A percentile compares a stretch with the other conserved stretches of the same genome.
phyloP scores from a whole-genome alignment of 2,797 vertebrate species.

The Sebastiscus albofasciatus region DNA sequence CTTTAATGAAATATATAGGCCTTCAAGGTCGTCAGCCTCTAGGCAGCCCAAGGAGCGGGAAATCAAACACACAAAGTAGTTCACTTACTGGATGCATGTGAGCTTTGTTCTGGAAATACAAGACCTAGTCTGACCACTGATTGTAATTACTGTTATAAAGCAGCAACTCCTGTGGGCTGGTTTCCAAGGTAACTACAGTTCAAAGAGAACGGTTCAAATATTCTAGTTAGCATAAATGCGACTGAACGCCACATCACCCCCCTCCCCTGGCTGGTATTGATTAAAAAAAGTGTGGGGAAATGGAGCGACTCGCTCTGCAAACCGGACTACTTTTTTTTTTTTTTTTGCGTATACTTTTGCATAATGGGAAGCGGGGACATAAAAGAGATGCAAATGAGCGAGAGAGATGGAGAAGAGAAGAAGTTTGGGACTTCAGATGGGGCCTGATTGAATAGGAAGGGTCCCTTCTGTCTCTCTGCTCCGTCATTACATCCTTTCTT shows the following conservation, averaged over 20 bases:
- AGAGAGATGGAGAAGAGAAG: conserved; percentile 54
- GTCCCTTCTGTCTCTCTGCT: conserved; percentile 66
- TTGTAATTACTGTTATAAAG: conserved; percentile 71
- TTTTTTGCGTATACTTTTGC: conserved; percentile 54
- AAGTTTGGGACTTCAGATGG: conserved; percentile 69
- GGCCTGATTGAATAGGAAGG: conserved; percentile 69
- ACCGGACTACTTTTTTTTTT: conserved; percentile 46
- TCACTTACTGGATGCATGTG: conserved; percentile 17
- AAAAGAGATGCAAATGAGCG: conserved; percentile 78
- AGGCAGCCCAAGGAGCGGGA: background rate
- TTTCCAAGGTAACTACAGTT: conserved; percentile 80
- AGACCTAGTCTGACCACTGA: conserved; percentile 56
- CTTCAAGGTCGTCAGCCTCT: conserved; percentile 11
- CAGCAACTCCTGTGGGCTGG: conserved; percentile 58
- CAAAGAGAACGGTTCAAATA: conserved; percentile 71
- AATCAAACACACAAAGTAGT: conserved; percentile 26
- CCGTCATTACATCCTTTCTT: conserved; percentile 54
- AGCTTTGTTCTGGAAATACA: conserved; percentile 53
- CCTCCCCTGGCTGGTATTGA: conserved; percentile 66
- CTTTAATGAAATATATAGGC: conserved; percentile 35
- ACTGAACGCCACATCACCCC: conserved; percentile 54
- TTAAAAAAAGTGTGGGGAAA: conserved; percentile 71
- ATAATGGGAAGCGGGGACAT: conserved; percentile 73
- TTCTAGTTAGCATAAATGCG: conserved; percentile 71
- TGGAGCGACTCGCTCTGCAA: conserved; percentile 56